Conservation (phyloP, 2,113 vertebrate genomes). For the Corythornis vintsioides region DNA sequence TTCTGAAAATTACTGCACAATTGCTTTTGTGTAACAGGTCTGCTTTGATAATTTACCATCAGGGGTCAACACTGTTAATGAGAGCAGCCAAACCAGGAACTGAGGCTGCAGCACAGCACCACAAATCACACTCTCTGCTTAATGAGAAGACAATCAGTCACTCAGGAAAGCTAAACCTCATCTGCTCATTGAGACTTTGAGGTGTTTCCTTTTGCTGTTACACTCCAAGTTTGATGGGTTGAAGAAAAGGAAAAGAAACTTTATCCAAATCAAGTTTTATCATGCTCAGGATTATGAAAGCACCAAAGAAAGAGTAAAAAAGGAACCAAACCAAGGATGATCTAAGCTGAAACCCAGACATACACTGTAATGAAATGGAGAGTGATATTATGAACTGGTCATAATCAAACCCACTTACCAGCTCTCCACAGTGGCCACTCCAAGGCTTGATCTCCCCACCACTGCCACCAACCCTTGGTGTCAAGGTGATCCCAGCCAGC, state of each 20-base stretch:
- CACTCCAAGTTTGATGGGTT: background rate
- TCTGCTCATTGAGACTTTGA: background rate
- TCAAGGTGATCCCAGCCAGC: background rate
- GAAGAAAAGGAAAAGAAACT: background rate
- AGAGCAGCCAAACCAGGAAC: background rate
- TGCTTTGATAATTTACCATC: background rate
- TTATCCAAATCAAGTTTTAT: background rate
- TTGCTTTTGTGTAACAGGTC: background rate
- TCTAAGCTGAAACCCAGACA: too few relatives aligned
- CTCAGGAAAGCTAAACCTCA: background rate
- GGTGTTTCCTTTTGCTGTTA: background rate
- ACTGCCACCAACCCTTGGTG: background rate
- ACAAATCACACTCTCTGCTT: background rate
- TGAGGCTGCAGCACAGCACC: background rate
- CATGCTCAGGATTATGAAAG: too few relatives aligned
- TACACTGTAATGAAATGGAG: too few relatives aligned
- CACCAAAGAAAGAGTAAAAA: too few relatives aligned
- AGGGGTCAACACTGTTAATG: constrained; percentile 11
- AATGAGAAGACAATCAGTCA: constrained; percentile 5
- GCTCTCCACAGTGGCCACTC: background rate
- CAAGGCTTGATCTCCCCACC: background rate
- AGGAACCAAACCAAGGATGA: too few relatives aligned
- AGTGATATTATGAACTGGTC: too few relatives aligned
- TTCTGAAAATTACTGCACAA: background rate
- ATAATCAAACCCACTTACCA: background rate